Conservation (phyloP, 2,888 invertebrate species). For the Cabera pusaria region DNA sequence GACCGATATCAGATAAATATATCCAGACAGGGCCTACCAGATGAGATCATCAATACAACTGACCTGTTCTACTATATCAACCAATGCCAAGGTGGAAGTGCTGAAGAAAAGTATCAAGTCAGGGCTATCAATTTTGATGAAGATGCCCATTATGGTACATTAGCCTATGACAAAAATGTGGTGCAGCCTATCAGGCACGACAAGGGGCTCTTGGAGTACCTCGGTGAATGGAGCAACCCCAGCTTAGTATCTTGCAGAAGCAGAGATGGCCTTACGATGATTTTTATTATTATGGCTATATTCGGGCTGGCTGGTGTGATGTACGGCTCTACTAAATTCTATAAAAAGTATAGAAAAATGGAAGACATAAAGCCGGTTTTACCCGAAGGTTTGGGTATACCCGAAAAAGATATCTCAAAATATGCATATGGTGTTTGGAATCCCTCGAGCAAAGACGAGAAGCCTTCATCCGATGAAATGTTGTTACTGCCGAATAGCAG, state of each 20-base stretch:
- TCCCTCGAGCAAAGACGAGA: conserved; percentile 69
- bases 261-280: conserved; percentile 57
- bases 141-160: conserved; percentile 56
- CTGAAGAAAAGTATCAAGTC: conserved; percentile 63
- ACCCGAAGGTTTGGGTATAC: conserved; percentile 84
- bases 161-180: conserved; percentile 47
- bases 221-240: conserved; percentile 68
- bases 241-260: conserved; percentile 57
- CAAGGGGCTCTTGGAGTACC: conserved; percentile 39
- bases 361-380: conserved; percentile 86
- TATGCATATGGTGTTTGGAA: conserved; percentile 67
- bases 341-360: conserved; percentile 85
- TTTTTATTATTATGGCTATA: conserved; percentile 57
- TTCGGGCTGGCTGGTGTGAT: conserved; percentile 54
- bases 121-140: conserved; percentile 69
- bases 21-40: conserved; percentile 53
- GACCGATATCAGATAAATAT: conserved; percentile 82
- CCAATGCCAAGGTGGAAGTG: conserved; percentile 60
- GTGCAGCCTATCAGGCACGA: conserved; percentile 38
- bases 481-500: conserved; percentile 67
- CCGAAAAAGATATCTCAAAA: conserved; percentile 71
- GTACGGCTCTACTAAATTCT: conserved; percentile 76
- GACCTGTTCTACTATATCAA: conserved; percentile 43
- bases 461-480: conserved; percentile 74
- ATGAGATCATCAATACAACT: conserved; percentile 48